Base-by-base conservation (phyloP, 2,797 vertebrate genomes). In the Vultur gryphus region DNA sequence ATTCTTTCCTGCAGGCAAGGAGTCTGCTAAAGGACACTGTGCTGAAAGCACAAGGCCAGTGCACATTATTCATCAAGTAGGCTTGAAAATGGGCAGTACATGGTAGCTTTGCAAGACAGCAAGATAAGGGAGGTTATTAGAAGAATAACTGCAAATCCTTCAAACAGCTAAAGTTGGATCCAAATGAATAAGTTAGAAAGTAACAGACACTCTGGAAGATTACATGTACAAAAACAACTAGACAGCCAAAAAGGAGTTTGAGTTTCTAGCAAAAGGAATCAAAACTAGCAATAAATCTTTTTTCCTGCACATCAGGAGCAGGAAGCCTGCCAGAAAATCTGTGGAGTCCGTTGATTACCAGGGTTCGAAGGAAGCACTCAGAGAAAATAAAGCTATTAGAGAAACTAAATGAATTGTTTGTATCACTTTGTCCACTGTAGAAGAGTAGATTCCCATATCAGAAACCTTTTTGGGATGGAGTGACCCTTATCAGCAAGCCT, bases 71-170 rank as follows among this genome's bases (percentile, higher is more conserved):
- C 79, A 81, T 88, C 57, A 67, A 95, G 54, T 9, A 72, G 28
- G 43, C 52, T 81, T 86, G 82, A 86, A 96, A 96, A 93, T 35
- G 57, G 67, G 52, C 79, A 65, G 85, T 81, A 90, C 29, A 39
- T 78, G 41, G 52, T 52, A 57, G 61, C 75, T 95, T 94, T 85
- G 66, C 54, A 86, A 92, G 93, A 82, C 3, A 0, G 54, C 12
- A 55, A 94, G 94, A 85, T 92, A 96, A 94, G 65, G 41, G 87
- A 92, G 11, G 43, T 88, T 91, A 90, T 94, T 95, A 93, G 93
- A 92, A 92, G 77, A 94, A 85, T 83, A 92, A 86, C 49, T 89
- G 67, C 57, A 92, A 92, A 95, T 88, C 75, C 82, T 93, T 95
- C 89, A 78, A 89, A 81, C 19, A 93, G 65, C 67, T 71, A 8